Evolutionary conservation across 2,113 vertebrate genomes (phyloP).

Genomic region (Dunckerocampus dactyliophorus): DNA sequence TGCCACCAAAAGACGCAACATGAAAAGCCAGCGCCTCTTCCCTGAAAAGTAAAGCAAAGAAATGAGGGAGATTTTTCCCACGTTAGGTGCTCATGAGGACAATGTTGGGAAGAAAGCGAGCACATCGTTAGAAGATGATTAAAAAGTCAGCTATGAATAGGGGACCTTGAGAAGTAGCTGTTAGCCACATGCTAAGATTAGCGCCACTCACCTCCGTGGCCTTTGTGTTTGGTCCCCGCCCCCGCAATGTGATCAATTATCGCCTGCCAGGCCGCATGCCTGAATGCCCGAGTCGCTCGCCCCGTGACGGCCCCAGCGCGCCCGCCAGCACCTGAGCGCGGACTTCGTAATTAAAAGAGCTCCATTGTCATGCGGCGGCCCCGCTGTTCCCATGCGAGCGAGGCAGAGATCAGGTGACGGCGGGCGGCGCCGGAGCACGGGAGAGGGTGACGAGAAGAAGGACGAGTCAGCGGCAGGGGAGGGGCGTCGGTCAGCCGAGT

Average conservation of each 20-base stretch:
- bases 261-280: conserved; percentile 35
- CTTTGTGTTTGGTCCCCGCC: conserved; percentile 36
- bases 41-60: too few species aligned
- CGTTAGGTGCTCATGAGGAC: too few species aligned
- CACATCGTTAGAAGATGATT: not conserved
- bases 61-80: too few species aligned
- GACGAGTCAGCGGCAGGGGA: not conserved
- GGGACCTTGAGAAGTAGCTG: too few species aligned
- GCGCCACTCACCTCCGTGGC: conserved; percentile 32
- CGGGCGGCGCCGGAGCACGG: conserved; percentile 24
- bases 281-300: conserved; percentile 40
- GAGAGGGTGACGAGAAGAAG: conserved; percentile 11
- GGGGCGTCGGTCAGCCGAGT: not conserved
- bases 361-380: conserved; percentile 50
- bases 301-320: conserved; percentile 43
- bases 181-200: conserved; percentile 33
- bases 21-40: too few species aligned
- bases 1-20: too few species aligned
- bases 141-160: conserved; percentile 16
- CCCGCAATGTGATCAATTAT: conserved; percentile 58
- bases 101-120: not conserved
- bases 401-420: conserved; percentile 60
- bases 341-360: conserved; percentile 70
- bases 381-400: conserved; percentile 38
- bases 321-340: conserved; percentile 45